phyloP scores from a whole-genome alignment of 1,140 invertebrate genomes.

The Bombus breviceps region DNA sequence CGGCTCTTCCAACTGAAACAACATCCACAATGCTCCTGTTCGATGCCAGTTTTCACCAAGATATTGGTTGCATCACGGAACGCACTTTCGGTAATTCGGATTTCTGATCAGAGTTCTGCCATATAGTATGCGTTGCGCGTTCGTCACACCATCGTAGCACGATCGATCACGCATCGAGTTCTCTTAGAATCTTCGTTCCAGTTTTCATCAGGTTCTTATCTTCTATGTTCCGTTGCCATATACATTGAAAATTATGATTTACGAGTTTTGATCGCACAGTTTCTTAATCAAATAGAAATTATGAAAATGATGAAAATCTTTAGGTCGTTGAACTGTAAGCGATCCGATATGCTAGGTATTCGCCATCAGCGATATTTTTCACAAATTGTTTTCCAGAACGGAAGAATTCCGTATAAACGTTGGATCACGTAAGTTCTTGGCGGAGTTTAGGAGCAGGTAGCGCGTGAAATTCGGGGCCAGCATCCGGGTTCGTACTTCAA shows the following conservation, averaged over 20 bases:
- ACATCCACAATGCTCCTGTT: slow-evolving; percentile 28
- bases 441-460: not conserved
- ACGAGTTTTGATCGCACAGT: not conserved
- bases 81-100: slow-evolving; percentile 31
- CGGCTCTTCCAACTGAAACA: slow-evolving; percentile 31
- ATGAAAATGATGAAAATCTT: not conserved
- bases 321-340: not conserved
- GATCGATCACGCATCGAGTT: slow-evolving; percentile 25
- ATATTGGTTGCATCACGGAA: slow-evolving; percentile 5
- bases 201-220: not conserved
- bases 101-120: not conserved
- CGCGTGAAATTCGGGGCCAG: not conserved
- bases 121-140: too few species aligned
- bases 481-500: not conserved
- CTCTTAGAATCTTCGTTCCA: not conserved
- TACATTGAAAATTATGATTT: not conserved
- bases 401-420: slow-evolving; percentile 4
- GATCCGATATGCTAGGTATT: not conserved
- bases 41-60: slow-evolving; percentile 33
- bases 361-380: not conserved
- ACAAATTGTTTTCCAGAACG: not conserved
- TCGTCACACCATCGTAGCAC: not conserved
- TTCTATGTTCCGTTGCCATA: too few species aligned
- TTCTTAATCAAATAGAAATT: too few species aligned
- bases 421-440: not conserved